Evolutionary conservation across 53 echinoderm and acorn worm genomes (phyloP).

Genomic region (Crossaster papposus): DNA sequence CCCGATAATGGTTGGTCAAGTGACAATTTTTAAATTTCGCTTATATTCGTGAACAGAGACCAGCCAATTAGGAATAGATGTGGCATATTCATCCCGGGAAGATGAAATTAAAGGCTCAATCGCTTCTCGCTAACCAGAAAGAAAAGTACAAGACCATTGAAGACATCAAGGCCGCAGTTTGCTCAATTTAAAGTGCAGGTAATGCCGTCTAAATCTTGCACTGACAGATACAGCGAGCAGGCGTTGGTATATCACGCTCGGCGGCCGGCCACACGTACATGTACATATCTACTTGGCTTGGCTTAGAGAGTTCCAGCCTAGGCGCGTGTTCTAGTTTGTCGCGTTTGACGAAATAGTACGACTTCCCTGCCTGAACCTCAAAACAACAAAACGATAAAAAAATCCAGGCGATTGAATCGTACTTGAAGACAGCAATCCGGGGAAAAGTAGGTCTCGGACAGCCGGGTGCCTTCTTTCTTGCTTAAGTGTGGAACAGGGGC

Average conservation of each 20-base stretch:
- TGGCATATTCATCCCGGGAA: not conserved
- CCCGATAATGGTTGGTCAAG: not conserved
- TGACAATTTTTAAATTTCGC: not conserved
- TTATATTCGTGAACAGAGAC: not conserved
- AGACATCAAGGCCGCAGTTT: constrained; percentile 42
- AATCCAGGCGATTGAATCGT: constrained; percentile 12
- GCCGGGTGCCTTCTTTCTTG: not conserved
- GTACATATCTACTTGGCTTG: not conserved
- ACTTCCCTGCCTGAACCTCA: not conserved
- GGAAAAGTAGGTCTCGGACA: constrained; percentile 24
- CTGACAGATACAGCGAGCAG: constrained; percentile 44
- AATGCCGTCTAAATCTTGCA: constrained; percentile 34
- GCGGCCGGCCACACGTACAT: not conserved
- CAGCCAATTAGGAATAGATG: constrained; percentile 8
- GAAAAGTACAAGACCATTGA: not conserved
- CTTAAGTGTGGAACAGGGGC: not conserved
- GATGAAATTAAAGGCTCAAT: constrained; percentile 24
- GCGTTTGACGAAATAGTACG: not conserved
- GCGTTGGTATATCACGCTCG: not conserved
- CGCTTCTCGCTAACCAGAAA: not conserved
- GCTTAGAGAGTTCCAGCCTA: not conserved
- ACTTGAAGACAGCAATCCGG: constrained; percentile 22
- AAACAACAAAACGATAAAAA: not conserved
- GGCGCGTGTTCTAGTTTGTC: constrained; percentile 35
- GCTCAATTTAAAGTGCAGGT: constrained; percentile 51